A percentile compares a stretch with the other conserved stretches of the same genome.
These are phyloP conservation scores for Otis tarda DNA, from an alignment of 2,113 vertebrate genomes.

Conservation along the genomic window DNA sequence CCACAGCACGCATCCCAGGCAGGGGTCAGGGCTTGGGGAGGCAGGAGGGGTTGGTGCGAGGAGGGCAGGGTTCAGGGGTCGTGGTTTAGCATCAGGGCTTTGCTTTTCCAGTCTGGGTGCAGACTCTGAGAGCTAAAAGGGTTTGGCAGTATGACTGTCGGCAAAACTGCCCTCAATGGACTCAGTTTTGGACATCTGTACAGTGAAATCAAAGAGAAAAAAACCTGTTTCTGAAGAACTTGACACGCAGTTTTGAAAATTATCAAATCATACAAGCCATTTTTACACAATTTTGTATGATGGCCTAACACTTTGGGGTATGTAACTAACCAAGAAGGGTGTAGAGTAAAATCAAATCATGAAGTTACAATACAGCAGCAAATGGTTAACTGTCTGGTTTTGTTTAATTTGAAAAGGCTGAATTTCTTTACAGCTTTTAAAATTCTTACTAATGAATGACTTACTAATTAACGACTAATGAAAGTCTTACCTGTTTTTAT, in stretches of 20 bases:
- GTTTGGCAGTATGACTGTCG: neutral
- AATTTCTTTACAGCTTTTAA: neutral
- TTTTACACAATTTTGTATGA: neutral
- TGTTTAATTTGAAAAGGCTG: neutral
- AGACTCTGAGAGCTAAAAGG: neutral
- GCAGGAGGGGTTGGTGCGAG: neutral
- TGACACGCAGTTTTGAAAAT: neutral
- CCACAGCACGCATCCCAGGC: neutral
- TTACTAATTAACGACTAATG: neutral
- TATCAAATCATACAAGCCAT: neutral
- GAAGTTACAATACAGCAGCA: neutral
- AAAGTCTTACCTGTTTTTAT: slow-evolving; percentile 20
- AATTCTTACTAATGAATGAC: neutral
- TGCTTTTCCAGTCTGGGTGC: neutral
- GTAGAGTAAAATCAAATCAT: neutral
- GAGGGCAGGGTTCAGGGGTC: neutral
- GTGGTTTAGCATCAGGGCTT: neutral
- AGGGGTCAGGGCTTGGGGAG: neutral
- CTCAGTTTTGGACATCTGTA: neutral
- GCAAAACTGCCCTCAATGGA: neutral
- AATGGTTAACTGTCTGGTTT: neutral
- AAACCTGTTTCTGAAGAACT: neutral
- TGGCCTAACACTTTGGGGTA: neutral
- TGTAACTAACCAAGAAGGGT: neutral
- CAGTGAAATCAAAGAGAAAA: neutral